Percentiles rank a stretch among this genome's conserved stretches.
Conservation (phyloP, 2,797 vertebrate species). For the Tamandua tetradactyla region DNA sequence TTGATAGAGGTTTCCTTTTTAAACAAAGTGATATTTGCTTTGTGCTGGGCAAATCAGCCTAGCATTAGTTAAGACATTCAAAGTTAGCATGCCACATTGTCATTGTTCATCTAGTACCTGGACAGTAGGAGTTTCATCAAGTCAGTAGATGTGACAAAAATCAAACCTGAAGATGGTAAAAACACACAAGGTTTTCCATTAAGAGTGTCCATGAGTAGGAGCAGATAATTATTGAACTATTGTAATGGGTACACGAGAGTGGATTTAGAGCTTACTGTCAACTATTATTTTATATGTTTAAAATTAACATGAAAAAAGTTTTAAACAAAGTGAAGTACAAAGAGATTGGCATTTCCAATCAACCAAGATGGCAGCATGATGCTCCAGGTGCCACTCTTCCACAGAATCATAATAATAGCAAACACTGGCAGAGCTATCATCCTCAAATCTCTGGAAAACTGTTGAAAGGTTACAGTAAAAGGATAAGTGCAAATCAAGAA, state of each 20-base stretch:
- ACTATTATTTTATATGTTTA: background rate
- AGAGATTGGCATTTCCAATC: background rate
- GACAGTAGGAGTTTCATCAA: slow-evolving; percentile 22
- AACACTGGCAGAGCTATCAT: no score
- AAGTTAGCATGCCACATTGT: background rate
- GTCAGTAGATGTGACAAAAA: background rate
- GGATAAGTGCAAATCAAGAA: no score
- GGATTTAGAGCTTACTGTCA: background rate
- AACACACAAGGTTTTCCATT: background rate
- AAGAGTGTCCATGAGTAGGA: background rate
- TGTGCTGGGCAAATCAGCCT: background rate
- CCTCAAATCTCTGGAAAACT: no score
- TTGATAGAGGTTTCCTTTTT: background rate
- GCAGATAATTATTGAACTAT: background rate
- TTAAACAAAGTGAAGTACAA: background rate
- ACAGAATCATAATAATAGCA: no score
- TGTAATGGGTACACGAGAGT: background rate
- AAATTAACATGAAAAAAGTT: background rate
- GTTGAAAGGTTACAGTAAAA: no score
- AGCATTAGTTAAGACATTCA: background rate
- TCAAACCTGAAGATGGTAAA: background rate
- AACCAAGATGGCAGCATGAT: no score
- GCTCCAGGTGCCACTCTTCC: no score
- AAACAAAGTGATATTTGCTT: background rate
- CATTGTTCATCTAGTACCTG: background rate